Conservation (phyloP, 2,888 invertebrate species). For the Hydrotaea diabolus region DNA sequence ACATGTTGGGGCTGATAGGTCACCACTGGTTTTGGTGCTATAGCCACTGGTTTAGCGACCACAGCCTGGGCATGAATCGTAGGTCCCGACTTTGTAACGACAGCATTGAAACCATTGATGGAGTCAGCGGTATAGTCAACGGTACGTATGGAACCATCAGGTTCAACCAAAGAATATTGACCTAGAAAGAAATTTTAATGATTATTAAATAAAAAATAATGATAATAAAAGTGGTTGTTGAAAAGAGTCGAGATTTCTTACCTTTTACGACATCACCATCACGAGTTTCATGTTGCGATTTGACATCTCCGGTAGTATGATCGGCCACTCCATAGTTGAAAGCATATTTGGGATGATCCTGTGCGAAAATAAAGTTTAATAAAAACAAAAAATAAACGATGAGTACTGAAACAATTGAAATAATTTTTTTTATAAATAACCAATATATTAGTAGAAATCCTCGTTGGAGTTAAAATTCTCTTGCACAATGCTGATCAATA, state of each 20-base stretch:
- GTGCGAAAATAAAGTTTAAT: constrained; percentile 32
- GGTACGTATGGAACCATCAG: constrained; percentile 80
- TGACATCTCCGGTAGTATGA: constrained; percentile 83
- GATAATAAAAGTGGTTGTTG: not conserved
- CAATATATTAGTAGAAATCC: no score
- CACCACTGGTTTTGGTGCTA: constrained; percentile 74
- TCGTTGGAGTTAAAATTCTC: no score
- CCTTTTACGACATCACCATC: constrained; percentile 86
- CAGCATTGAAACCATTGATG: constrained; percentile 80
- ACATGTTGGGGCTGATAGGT: constrained; percentile 73
- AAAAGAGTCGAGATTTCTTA: constrained; percentile 70
- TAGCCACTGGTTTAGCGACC: constrained; percentile 77
- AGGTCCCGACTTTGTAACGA: constrained; percentile 80
- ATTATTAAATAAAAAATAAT: no score
- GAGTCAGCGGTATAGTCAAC: constrained; percentile 81
- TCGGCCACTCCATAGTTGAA: constrained; percentile 86
- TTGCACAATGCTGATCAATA: no score
- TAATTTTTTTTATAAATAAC: no score
- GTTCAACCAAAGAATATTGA: constrained; percentile 80
- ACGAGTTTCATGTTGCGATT: constrained; percentile 85
- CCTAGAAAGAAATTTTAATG: constrained; percentile 69
- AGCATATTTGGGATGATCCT: constrained; percentile 84
- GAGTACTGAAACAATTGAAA: no score
- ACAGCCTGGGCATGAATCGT: constrained; percentile 79
- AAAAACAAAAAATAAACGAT: not conserved